A percentile compares a stretch with the other conserved stretches of the same genome.
These are phyloP conservation scores for Crotalus tigris DNA, from an alignment of 2,113 vertebrate species.

Conservation along the genomic window DNA sequence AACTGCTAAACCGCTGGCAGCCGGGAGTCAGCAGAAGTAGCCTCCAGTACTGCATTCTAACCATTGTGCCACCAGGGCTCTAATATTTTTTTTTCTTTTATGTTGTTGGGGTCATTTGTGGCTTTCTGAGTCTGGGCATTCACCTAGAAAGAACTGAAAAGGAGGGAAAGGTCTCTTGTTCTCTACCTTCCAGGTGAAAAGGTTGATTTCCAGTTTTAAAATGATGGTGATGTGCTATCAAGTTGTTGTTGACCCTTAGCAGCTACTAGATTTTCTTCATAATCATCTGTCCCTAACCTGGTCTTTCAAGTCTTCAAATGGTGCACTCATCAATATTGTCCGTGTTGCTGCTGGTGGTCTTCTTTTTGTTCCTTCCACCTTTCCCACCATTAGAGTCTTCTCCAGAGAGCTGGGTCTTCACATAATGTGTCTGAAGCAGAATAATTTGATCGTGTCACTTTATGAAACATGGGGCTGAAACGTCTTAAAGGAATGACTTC, in stretches of 20 bases:
- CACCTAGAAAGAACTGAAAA: not conserved
- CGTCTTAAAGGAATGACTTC: not conserved
- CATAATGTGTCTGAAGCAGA: not conserved
- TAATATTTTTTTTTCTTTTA: not conserved
- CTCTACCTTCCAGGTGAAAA: not conserved
- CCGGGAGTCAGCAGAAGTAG: no score
- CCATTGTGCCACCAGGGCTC: no score
- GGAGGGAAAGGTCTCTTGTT: not conserved
- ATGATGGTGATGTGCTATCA: not conserved
- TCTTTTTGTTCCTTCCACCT: not conserved
- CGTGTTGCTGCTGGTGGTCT: not conserved
- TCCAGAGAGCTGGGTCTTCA: not conserved
- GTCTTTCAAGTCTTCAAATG: not conserved
- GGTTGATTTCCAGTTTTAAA: not conserved
- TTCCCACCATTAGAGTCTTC: not conserved
- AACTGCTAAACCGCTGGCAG: no score
- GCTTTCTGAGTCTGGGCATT: not conserved
- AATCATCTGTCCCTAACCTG: not conserved
- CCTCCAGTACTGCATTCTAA: no score
- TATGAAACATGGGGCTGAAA: not conserved
- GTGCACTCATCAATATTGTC: not conserved
- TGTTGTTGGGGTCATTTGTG: not conserved
- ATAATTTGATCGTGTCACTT: not conserved
- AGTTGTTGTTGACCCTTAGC: not conserved
- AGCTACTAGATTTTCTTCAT: not conserved